phyloP scores from a whole-genome alignment of 2,888 invertebrate species.

The Hydropsyche betteni region DNA sequence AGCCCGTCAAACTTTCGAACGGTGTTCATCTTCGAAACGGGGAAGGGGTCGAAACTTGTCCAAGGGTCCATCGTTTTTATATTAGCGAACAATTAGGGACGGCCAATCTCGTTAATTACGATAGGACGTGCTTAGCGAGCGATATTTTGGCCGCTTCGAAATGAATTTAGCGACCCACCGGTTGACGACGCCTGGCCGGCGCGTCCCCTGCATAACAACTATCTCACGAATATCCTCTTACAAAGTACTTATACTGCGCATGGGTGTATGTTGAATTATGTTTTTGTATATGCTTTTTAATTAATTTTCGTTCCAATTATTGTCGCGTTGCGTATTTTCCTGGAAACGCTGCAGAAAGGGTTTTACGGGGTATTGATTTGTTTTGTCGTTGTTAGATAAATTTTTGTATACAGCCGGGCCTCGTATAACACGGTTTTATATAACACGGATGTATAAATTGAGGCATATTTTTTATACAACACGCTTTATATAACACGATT shows the following conservation, averaged over 20 bases:
- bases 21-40: not conserved
- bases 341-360: no score
- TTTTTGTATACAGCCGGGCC: no score
- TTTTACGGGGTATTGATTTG: no score
- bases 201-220: slow-evolving; percentile 33
- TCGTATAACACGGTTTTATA: no score
- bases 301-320: no score
- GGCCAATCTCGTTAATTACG: slow-evolving; percentile 48
- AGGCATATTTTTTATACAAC: no score
- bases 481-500: no score
- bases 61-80: slow-evolving; percentile 43
- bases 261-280: no score
- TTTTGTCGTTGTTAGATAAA: no score
- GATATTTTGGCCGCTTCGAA: slow-evolving; percentile 42
- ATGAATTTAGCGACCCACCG: slow-evolving; percentile 42
- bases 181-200: slow-evolving; percentile 32
- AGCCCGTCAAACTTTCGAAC: not conserved
- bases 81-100: slow-evolving; percentile 46
- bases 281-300: no score
- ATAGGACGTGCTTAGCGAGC: slow-evolving; percentile 47
- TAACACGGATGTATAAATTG: no score
- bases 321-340: no score
- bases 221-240: slow-evolving; percentile 14
- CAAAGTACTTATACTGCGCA: not conserved
- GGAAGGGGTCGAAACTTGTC: slow-evolving; percentile 35